phyloP scores from a whole-genome alignment of 2,888 invertebrate genomes.

The Osmoderma eremita region DNA sequence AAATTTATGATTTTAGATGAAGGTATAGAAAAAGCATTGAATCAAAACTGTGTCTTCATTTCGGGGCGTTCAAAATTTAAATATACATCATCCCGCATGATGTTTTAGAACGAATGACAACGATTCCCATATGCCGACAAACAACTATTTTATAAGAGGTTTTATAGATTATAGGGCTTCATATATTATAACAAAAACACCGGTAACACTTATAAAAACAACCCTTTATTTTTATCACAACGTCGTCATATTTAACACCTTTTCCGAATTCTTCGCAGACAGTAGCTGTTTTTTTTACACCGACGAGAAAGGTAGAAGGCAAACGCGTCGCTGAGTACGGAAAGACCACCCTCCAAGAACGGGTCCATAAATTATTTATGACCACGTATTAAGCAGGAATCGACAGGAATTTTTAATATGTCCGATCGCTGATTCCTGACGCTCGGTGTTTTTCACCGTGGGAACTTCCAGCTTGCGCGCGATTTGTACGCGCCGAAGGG shows the following conservation, averaged over 20 bases:
- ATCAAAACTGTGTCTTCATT: no score
- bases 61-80: no score
- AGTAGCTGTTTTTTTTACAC: not conserved
- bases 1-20: no score
- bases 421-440: conserved; percentile 10
- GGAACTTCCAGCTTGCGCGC: not conserved
- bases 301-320: not conserved
- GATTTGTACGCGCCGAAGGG: not conserved
- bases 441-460: not conserved
- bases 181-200: no score
- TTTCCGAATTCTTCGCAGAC: conserved; percentile 23
- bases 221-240: conserved; percentile 15
- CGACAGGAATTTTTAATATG: conserved; percentile 36
- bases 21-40: no score
- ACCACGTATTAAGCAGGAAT: conserved; percentile 22
- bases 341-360: conserved; percentile 7
- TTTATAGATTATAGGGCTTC: no score
- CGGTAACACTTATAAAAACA: no score
- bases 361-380: conserved; percentile 32
- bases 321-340: not conserved
- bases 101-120: no score
- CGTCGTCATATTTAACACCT: conserved; percentile 24
- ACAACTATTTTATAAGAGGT: no score
- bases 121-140: no score
- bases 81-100: no score